Conservation (phyloP, 2,113 vertebrate genomes). For the Sander vitreus region DNA sequence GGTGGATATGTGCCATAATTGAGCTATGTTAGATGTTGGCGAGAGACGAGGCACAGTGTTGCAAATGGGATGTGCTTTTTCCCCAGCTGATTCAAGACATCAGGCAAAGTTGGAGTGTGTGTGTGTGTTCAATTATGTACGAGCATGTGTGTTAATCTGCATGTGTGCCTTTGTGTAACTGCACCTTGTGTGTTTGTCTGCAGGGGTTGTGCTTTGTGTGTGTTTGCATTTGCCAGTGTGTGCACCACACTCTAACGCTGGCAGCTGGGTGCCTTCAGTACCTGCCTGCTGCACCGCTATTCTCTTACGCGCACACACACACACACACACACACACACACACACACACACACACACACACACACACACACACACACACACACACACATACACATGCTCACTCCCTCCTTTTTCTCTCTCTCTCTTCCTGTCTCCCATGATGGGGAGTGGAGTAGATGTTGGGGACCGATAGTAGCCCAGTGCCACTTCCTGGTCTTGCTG, state of each 20-base stretch:
- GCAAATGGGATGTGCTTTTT: conserved; percentile 65
- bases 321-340: background rate
- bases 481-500: conserved; percentile 84
- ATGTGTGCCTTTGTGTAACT: conserved; percentile 28
- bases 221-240: conserved; percentile 38
- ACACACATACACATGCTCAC: conserved; percentile 3
- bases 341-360: conserved; percentile 5
- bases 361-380: background rate
- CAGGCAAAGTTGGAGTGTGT: conserved; percentile 56
- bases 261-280: conserved; percentile 71
- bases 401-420: conserved; percentile 16
- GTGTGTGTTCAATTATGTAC: conserved; percentile 5
- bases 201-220: conserved; percentile 52
- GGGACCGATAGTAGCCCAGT: conserved; percentile 78
- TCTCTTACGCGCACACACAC: conserved; percentile 25
- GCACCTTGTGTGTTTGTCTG: conserved; percentile 57
- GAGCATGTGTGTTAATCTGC: conserved; percentile 24
- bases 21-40: conserved; percentile 73
- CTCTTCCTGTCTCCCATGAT: conserved; percentile 76
- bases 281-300: conserved; percentile 57
- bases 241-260: conserved; percentile 47
- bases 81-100: conserved; percentile 71
- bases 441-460: conserved; percentile 81
- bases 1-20: conserved; percentile 76
- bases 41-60: conserved; percentile 58